Conservation (phyloP, 2,888 invertebrate species). For the Drosophila rellima region DNA sequence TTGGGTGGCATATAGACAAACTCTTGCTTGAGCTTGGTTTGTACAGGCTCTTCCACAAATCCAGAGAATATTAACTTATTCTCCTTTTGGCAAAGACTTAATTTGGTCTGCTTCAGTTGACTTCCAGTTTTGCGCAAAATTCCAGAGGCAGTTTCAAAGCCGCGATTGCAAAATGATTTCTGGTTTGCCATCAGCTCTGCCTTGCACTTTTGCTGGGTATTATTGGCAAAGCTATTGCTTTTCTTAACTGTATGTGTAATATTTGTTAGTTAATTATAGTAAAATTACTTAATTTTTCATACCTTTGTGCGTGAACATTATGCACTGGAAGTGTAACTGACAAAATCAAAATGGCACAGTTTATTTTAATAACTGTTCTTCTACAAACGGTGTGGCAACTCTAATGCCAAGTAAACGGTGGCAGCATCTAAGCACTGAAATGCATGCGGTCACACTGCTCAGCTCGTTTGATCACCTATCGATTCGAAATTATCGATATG, state of each 20-base stretch:
- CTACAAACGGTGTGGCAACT: too few species aligned
- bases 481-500: constrained; percentile 26
- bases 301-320: constrained; percentile 64
- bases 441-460: neutral
- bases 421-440: too few species aligned
- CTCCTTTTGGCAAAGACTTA: constrained; percentile 58
- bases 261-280: neutral
- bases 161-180: constrained; percentile 34
- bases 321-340: constrained; percentile 16
- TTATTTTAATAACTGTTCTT: too few species aligned
- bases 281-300: constrained; percentile 14
- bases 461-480: constrained; percentile 3
- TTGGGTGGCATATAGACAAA: constrained; percentile 33
- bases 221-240: constrained; percentile 33
- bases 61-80: constrained; percentile 62
- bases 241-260: constrained; percentile 23
- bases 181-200: constrained; percentile 24
- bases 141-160: constrained; percentile 69
- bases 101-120: constrained; percentile 74
- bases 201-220: constrained; percentile 55
- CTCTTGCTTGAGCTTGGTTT: constrained; percentile 43
- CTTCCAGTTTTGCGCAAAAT: constrained; percentile 58
- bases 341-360: too few species aligned
- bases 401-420: too few species aligned
- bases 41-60: constrained; percentile 52